Conservation (phyloP, 2,888 invertebrate genomes). For the Patella pellucida region DNA sequence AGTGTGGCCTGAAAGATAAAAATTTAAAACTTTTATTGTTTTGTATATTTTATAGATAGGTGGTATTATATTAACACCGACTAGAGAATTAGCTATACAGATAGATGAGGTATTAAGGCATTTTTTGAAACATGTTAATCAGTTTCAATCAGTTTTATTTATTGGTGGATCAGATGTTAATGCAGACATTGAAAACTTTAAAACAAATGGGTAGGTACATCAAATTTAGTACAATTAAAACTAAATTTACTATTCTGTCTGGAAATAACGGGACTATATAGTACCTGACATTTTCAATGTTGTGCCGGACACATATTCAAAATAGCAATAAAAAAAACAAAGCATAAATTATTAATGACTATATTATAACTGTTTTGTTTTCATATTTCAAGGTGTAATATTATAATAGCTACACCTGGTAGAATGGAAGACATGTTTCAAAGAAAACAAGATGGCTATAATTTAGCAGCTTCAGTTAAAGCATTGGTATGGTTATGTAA, state of each 20-base stretch:
- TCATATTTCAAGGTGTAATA: slow-evolving; percentile 75
- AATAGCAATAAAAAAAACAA: too few species aligned
- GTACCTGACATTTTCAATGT: too few species aligned
- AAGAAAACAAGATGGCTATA: slow-evolving; percentile 50
- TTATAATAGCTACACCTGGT: slow-evolving; percentile 95
- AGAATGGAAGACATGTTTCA: slow-evolving; percentile 84
- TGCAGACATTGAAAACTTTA: slow-evolving; percentile 81
- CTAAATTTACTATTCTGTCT: not conserved
- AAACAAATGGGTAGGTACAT: slow-evolving; percentile 74
- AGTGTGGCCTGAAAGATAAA: too few species aligned
- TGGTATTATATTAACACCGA: slow-evolving; percentile 93
- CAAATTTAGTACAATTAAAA: too few species aligned
- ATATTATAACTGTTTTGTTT: too few species aligned
- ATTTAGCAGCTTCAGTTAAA: slow-evolving; percentile 80
- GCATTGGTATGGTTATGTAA: slow-evolving; percentile 77
- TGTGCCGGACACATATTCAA: too few species aligned
- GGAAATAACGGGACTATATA: not conserved
- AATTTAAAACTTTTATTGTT: not conserved
- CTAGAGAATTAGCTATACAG: slow-evolving; percentile 93
- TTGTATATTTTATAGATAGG: slow-evolving; percentile 76
- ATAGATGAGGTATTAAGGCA: slow-evolving; percentile 76
- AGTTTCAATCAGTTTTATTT: slow-evolving; percentile 68
- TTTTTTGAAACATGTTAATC: slow-evolving; percentile 61
- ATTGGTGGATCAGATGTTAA: slow-evolving; percentile 87
- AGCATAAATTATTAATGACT: too few species aligned